A percentile compares a stretch with the other conserved stretches of the same genome.
These are phyloP conservation scores for Eolophus roseicapilla DNA, from an alignment of 2,113 vertebrate genomes.

Conservation along the genomic window DNA sequence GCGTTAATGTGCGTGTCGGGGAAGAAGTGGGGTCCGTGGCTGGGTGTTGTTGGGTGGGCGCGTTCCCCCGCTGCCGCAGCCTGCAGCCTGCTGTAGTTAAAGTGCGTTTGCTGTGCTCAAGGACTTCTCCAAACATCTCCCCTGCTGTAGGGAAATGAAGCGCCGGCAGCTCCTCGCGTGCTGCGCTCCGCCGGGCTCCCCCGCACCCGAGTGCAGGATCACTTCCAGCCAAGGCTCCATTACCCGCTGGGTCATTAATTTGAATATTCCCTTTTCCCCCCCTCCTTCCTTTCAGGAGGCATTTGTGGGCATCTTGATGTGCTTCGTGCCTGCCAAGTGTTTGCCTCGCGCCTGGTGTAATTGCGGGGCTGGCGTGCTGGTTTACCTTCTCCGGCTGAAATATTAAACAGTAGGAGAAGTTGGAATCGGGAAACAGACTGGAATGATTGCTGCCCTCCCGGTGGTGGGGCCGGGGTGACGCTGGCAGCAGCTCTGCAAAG, in stretches of 20 bases:
- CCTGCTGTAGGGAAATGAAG: too few species aligned
- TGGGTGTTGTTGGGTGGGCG: too few species aligned
- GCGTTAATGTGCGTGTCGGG: too few species aligned
- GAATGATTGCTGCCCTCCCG: background rate
- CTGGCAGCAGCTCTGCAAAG: background rate
- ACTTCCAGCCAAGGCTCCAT: too few species aligned
- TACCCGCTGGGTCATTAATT: background rate
- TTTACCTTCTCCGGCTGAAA: slow-evolving; percentile 56
- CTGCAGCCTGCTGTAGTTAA: too few species aligned
- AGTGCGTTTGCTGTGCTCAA: too few species aligned
- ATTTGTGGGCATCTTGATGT: slow-evolving; percentile 36
- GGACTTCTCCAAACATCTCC: too few species aligned
- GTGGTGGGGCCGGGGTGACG: fast-evolving
- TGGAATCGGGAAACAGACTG: slow-evolving; percentile 7
- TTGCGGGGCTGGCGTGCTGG: slow-evolving; percentile 37
- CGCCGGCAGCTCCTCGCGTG: too few species aligned
- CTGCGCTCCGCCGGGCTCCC: too few species aligned
- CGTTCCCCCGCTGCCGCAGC: too few species aligned
- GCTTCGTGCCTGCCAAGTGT: slow-evolving; percentile 39
- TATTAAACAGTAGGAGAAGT: slow-evolving; percentile 55
- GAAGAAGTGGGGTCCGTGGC: too few species aligned
- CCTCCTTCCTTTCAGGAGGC: slow-evolving; percentile 13
- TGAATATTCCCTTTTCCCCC: background rate
- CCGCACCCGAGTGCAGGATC: too few species aligned
- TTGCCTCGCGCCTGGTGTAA: slow-evolving; percentile 48